Evolutionary conservation across 2,888 invertebrate genomes (phyloP).

Genomic region (Eristalis arbustorum): DNA sequence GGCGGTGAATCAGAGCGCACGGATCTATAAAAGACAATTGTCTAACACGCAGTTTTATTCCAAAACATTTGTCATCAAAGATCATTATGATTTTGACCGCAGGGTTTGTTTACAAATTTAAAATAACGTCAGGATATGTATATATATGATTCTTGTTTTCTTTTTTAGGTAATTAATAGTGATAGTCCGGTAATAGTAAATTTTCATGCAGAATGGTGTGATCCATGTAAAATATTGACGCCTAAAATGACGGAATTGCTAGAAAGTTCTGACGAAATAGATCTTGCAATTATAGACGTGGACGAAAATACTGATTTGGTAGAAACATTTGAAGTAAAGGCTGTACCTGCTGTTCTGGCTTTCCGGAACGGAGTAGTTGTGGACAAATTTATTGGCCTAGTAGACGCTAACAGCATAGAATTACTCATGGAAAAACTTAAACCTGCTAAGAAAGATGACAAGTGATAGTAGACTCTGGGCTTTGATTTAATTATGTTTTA

Average conservation of each 20-base stretch:
- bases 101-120: slow-evolving; percentile 81
- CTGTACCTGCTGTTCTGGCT: slow-evolving; percentile 87
- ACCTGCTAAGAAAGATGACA: slow-evolving; percentile 68
- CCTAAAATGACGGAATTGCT: slow-evolving; percentile 90
- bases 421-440: slow-evolving; percentile 85
- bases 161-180: slow-evolving; percentile 87
- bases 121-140: background rate
- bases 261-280: slow-evolving; percentile 86
- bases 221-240: slow-evolving; percentile 92
- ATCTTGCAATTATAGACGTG: slow-evolving; percentile 91
- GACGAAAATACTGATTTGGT: slow-evolving; percentile 91
- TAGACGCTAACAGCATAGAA: slow-evolving; percentile 90
- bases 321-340: slow-evolving; percentile 90
- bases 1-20: slow-evolving; percentile 58
- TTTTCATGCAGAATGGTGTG: slow-evolving; percentile 95
- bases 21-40: slow-evolving; percentile 74
- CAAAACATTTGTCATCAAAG: slow-evolving; percentile 83
- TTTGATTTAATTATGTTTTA: too few relatives aligned
- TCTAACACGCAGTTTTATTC: slow-evolving; percentile 74
- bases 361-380: slow-evolving; percentile 91
- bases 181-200: slow-evolving; percentile 93
- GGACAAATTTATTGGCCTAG: slow-evolving; percentile 93
- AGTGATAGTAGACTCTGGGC: background rate
- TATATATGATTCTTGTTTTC: background rate
- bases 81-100: slow-evolving; percentile 88